A percentile compares a stretch with the other conserved stretches of the same genome.
Evolutionary conservation across 2,888 invertebrate species (phyloP).

Genomic region (Bruchidius siliquastri): DNA sequence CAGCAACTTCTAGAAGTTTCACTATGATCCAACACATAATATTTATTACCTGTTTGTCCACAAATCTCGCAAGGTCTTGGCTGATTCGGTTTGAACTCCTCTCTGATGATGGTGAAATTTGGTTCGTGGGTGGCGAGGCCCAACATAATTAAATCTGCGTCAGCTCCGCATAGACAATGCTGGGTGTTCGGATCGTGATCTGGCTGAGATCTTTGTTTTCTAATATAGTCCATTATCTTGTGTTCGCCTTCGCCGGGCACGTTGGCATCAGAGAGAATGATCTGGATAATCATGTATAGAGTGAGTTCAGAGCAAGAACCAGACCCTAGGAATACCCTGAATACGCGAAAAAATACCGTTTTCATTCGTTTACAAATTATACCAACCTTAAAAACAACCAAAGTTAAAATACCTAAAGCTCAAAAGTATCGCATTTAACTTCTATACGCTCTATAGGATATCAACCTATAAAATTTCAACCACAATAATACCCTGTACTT

Average conservation of each 20-base stretch:
- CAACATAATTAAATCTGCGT: constrained; percentile 97
- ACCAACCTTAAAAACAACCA: too few relatives aligned
- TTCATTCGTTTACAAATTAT: too few relatives aligned
- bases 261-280: constrained; percentile 96
- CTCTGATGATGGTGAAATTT: constrained; percentile 96
- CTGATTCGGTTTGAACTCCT: constrained; percentile 97
- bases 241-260: constrained; percentile 81
- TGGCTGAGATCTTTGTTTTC: constrained; percentile 90
- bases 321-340: too few relatives aligned
- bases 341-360: too few relatives aligned
- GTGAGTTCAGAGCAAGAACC: too few relatives aligned
- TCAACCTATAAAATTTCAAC: too few relatives aligned
- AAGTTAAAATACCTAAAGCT: too few relatives aligned
- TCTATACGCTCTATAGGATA: too few relatives aligned
- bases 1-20: too few relatives aligned
- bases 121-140: constrained; percentile 98
- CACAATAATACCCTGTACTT: too few relatives aligned
- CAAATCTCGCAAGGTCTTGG: constrained; percentile 95
- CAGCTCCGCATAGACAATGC: constrained; percentile 97
- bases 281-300: constrained; percentile 48
- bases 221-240: constrained; percentile 98
- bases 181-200: constrained; percentile 97
- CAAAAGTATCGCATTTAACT: too few relatives aligned
- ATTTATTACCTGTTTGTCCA: constrained; percentile 70
- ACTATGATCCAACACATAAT: too few relatives aligned